Percentiles rank a stretch among this genome's conserved stretches.
Conservation (phyloP, 1,140 invertebrate genomes). For the Bombus superbus region DNA sequence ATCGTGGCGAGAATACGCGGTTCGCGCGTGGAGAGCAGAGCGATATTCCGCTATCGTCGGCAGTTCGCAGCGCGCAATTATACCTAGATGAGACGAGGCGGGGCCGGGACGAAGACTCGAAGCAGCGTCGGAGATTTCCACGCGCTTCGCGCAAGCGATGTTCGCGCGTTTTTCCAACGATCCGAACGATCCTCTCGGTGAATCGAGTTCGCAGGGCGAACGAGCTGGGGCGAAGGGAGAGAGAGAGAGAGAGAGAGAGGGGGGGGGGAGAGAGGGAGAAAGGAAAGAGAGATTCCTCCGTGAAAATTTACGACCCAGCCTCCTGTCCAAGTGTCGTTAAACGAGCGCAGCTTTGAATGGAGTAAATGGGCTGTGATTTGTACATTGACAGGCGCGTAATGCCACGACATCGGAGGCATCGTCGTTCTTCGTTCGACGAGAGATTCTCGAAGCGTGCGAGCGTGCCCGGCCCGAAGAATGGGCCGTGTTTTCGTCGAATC, state of each 20-base stretch:
- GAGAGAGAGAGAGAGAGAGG: not conserved
- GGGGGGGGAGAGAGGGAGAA: not conserved
- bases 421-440: constrained; percentile 49
- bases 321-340: constrained; percentile 77
- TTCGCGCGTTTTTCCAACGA: not conserved
- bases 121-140: not conserved
- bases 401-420: constrained; percentile 65
- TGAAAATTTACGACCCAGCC: constrained; percentile 73
- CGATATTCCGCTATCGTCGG: not conserved
- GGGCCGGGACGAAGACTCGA: not conserved
- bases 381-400: constrained; percentile 77
- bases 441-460: constrained; percentile 18
- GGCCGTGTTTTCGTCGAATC: constrained; percentile 76
- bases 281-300: not conserved
- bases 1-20: not conserved
- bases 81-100: not conserved
- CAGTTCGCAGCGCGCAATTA: not conserved
- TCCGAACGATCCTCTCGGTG: not conserved
- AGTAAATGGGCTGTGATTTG: constrained; percentile 82
- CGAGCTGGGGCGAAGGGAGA: fast-evolving
- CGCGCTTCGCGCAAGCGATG: not conserved
- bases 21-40: not conserved
- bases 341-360: constrained; percentile 78
- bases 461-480: constrained; percentile 66
- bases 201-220: too few relatives aligned